phyloP scores from a whole-genome alignment of 2,888 invertebrate species.

The Fragum sueziense region DNA sequence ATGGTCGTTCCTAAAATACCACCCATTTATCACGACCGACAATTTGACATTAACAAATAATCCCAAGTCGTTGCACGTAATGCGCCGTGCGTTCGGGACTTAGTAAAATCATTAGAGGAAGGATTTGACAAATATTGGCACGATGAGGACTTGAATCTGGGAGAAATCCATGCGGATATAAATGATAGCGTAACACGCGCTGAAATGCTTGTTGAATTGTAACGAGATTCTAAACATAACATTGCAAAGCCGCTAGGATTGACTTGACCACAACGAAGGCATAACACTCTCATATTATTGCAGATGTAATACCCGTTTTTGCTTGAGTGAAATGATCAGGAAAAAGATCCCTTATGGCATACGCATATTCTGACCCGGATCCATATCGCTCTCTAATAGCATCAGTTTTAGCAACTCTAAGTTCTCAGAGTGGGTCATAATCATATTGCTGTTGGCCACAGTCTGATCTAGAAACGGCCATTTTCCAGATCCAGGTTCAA shows the following conservation, averaged over 20 bases:
- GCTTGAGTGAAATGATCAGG: no score
- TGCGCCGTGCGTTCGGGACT: conserved; percentile 42
- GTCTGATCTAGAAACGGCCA: no score
- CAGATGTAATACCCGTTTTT: no score
- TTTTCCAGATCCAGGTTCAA: no score
- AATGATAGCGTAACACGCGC: not conserved
- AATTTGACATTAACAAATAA: conserved; percentile 15
- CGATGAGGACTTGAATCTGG: conserved; percentile 33
- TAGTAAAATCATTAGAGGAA: conserved; percentile 54
- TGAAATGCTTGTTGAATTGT: not conserved
- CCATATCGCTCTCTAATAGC: no score
- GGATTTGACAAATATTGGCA: conserved; percentile 60
- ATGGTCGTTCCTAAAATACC: not conserved
- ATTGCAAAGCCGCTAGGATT: not conserved
- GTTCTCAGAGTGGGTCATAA: no score
- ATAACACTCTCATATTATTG: no score
- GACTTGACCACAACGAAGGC: no score
- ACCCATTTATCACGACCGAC: conserved; percentile 10
- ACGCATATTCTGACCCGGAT: no score
- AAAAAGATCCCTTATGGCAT: no score
- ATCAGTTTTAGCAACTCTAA: no score
- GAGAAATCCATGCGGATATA: not conserved
- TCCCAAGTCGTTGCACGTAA: conserved; percentile 48
- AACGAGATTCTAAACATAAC: conserved; percentile 9
- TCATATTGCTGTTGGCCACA: no score